Conservation (phyloP, 2,888 invertebrate genomes). For the Andrena bicolor region DNA sequence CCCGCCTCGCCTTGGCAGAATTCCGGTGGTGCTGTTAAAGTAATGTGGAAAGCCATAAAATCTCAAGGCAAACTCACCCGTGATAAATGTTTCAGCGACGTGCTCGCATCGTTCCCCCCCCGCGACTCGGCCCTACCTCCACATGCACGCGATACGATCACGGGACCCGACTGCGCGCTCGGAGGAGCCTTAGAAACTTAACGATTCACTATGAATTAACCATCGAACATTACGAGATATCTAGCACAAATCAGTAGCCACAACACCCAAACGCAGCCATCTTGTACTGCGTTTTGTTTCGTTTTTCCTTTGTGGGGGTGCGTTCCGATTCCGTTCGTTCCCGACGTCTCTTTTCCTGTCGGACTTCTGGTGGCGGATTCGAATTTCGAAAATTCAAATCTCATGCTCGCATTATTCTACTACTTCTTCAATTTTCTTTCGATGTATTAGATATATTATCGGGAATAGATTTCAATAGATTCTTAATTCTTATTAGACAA, state of each 20-base stretch:
- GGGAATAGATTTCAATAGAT: background rate
- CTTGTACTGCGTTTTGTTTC: constrained; percentile 81
- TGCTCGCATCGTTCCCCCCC: constrained; percentile 64
- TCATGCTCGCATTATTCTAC: background rate
- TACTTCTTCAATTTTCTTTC: too few relatives aligned
- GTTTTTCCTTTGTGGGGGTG: constrained; percentile 78
- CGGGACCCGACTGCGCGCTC: background rate
- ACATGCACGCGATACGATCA: constrained; percentile 35
- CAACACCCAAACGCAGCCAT: constrained; percentile 84
- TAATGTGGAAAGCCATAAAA: constrained; percentile 66
- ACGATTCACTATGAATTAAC: constrained; percentile 52
- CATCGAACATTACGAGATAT: constrained; percentile 41
- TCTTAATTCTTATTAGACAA: background rate
- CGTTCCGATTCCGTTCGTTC: constrained; percentile 72
- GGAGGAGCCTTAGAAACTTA: constrained; percentile 25
- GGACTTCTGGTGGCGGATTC: constrained; percentile 40
- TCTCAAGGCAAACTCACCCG: constrained; percentile 72
- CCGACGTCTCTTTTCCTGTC: constrained; percentile 40
- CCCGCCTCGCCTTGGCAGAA: constrained; percentile 42
- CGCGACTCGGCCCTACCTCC: constrained; percentile 30
- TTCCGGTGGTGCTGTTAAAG: constrained; percentile 52
- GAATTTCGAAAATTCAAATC: constrained; percentile 26
- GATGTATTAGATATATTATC: too few relatives aligned
- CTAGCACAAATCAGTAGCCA: constrained; percentile 78
- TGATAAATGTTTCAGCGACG: constrained; percentile 66